Evolutionary conservation across 64 coral and sea anemone genomes (phyloP), one percentile per base, ranked within the genome.

Genomic region (Trachythela sp.): DNA sequence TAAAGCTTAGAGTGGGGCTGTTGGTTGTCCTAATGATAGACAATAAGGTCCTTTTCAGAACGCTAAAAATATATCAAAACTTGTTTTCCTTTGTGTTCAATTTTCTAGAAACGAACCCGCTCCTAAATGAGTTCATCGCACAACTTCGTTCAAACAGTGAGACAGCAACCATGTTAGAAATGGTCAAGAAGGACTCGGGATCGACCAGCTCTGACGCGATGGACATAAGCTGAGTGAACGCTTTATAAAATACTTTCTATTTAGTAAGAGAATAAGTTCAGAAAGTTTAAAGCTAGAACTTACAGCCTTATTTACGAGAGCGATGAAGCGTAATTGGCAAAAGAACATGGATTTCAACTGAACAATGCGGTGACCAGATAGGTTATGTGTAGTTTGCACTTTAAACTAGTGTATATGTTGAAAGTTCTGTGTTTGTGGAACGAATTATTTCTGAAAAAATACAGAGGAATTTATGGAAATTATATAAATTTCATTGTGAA

Each of bases 111-210:
- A 99, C 94, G 64, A 99, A 94, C 22, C 96, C 96, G 2, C 58
- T 99, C 30, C 48, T 99, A 59, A 99, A 92, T 39, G 96, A 99
- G 70, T 99, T 99, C 75, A 83, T 99, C 13, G 91, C 96, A 33
- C 96, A 99, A 77, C 94, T 99, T 52, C 94, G 94, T 77, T 93
- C 96, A 0, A 99, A 93, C 70, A 83, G 86, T 13, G 96, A 99
- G 10, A 83, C 94, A n/a, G 88, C 91, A 0, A 36, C 89, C 38
- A 99, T 99, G 96, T 93, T 99, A 45, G 96, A 99, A 70, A 89
- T 94, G 31, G 93, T 99, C 50, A 94, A 99, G 84, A 93, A 92
- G 36, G 96, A 99, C 33, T 92, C 96, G 0, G 91, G 93, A 20
- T 95, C 93, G 2, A 88, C 11, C 33, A 80, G 9, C 8, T 35